Evolutionary conservation across 2,888 invertebrate species (phyloP), one percentile per base, ranked within the genome.

Genomic region (Anorthoa munda): DNA sequence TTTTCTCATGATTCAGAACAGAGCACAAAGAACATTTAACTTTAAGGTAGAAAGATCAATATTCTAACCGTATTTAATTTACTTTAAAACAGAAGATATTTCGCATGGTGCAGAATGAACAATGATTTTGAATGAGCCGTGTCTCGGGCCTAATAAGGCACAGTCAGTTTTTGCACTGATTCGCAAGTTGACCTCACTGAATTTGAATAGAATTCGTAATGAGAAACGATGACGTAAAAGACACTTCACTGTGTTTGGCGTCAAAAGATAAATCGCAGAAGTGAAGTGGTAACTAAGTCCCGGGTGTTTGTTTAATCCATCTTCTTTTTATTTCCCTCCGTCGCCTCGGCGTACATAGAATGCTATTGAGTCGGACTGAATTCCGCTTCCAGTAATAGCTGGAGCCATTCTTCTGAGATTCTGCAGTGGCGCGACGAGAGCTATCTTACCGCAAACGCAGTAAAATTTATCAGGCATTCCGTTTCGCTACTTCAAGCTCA

Each of bases 381-480:
- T 90, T 88, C 87, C 74, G 81, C 79, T 80, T 81, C 83, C 86
- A 84, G 86, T 90, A 89, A 89, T 91, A 77, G 76, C 76, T 69
- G 89, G 89, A 89, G 83, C 89, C 80, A 90, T 91, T 93, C 89
- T 90, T 91, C 89, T 81, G 75, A 85, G 84, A 81, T 87, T 83
- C 85, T 85, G 81, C 87, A 77, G 79, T 64, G 75, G 53, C 77
- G 79, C 84, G 87, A 84, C 75, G 82, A 77, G 80, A 77, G 86
- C 77, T 86, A 88, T 88, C 86, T 86, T 79, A 68, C 87, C 86
- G 80, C 88, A 88, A 88, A 87, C 80, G 81, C 82, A 85, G 85
- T 90, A 88, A 90, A 90, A 90, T 90, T 89, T 90, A 91, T 90
- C 90, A 82, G 83, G 75, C 83, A 87, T 90, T 89, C 87, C 86